These are phyloP conservation scores for Luidia sarsii DNA, from an alignment of 53 echinoderm and acorn worm genomes.

Conservation along the genomic window DNA sequence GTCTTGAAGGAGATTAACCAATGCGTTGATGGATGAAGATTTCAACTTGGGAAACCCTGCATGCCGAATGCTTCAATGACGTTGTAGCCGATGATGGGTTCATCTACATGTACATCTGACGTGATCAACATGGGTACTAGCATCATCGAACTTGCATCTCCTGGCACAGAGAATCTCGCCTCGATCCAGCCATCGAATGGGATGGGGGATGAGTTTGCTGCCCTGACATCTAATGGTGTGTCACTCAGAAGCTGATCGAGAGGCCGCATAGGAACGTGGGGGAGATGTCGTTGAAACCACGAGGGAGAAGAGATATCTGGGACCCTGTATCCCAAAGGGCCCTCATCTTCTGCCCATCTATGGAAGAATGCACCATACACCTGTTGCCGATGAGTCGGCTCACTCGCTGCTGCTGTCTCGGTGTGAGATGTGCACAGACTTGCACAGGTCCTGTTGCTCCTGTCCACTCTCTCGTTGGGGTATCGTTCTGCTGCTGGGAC, in stretches of 20 bases:
- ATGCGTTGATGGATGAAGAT: neutral
- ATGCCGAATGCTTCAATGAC: constrained; percentile 15
- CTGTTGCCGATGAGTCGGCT: constrained; percentile 48
- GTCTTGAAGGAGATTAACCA: constrained; percentile 15
- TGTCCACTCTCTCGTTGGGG: neutral
- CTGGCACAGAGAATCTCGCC: constrained; percentile 1
- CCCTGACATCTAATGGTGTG: constrained; percentile 21
- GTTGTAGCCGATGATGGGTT: constrained; percentile 61
- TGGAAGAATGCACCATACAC: constrained; percentile 46
- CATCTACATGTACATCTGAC: neutral
- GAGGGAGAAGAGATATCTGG: constrained; percentile 60
- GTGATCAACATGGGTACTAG: constrained; percentile 48
- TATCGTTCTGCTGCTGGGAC: neutral
- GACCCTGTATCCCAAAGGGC: constrained; percentile 74
- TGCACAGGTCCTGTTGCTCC: neutral
- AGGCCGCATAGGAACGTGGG: constrained; percentile 16
- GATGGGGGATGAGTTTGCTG: constrained; percentile 52
- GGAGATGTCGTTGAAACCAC: constrained; percentile 26
- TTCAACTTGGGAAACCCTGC: neutral
- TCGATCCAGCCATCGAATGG: constrained; percentile 64
- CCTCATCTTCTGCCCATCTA: constrained; percentile 24
- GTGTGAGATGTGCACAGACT: constrained; percentile 21
- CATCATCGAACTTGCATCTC: neutral
- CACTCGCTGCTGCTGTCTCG: constrained; percentile 27
- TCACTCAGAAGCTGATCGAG: constrained; percentile 39